These are phyloP conservation scores for Polymixis flavicincta DNA, from an alignment of 2,888 invertebrate genomes.

Conservation along the genomic window DNA sequence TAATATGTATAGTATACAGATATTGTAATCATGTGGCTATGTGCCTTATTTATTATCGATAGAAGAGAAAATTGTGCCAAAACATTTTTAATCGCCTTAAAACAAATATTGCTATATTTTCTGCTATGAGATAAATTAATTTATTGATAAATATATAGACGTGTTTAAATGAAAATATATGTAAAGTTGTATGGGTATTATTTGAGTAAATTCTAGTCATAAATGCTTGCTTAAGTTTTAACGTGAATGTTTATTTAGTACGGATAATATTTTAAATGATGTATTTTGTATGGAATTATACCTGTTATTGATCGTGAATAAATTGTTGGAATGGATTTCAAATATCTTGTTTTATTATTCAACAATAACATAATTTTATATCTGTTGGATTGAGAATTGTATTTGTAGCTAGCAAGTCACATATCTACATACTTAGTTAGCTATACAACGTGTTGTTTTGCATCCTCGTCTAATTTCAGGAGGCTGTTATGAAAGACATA, in stretches of 20 bases:
- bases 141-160: conserved; percentile 55
- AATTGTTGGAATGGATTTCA: conserved; percentile 79
- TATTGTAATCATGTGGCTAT: conserved; percentile 73
- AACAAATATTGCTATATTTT: conserved; percentile 63
- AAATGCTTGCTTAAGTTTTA: conserved; percentile 73
- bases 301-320: conserved; percentile 86
- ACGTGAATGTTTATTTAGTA: conserved; percentile 69
- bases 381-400: no score
- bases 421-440: no score
- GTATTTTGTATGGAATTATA: conserved; percentile 87
- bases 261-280: conserved; percentile 80
- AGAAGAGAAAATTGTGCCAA: conserved; percentile 77
- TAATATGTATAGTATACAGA: conserved; percentile 61
- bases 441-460: no score
- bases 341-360: conserved; percentile 32
- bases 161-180: conserved; percentile 53
- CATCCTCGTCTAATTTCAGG: no score
- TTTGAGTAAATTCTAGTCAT: conserved; percentile 78
- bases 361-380: background rate
- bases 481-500: no score
- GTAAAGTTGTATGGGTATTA: conserved; percentile 63
- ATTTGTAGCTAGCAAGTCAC: no score
- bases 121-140: conserved; percentile 63
- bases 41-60: conserved; percentile 83
- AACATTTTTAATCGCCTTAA: conserved; percentile 71